Evolutionary conservation across 2,113 vertebrate genomes (phyloP).

Genomic region (Butastur rufipennis): DNA sequence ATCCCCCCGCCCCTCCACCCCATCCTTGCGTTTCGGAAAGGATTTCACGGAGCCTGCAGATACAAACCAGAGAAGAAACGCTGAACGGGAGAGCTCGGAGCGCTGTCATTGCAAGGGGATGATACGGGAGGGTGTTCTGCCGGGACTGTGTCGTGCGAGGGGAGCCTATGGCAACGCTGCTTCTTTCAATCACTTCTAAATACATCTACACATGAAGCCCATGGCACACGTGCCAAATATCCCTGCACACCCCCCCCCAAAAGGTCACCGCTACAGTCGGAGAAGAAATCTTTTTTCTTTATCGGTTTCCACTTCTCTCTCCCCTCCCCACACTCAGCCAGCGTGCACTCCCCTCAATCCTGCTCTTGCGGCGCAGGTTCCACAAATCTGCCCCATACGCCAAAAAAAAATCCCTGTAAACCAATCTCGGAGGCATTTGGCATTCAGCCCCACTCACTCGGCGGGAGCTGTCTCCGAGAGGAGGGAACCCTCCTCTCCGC

Average conservation of each 20-base stretch:
- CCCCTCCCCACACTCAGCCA: not conserved
- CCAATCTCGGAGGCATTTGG: not conserved
- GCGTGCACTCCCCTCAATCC: not conserved
- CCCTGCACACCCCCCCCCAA: not conserved
- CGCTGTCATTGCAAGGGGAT: not conserved
- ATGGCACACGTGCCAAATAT: not conserved
- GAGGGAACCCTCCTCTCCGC: not conserved
- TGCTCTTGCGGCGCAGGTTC: not conserved
- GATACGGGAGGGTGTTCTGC: not conserved
- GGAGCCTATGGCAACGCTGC: not conserved
- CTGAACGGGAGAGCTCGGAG: not conserved
- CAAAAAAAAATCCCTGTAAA: not conserved
- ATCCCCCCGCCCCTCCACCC: not conserved
- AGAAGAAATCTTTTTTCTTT: not conserved
- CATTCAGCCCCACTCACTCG: not conserved
- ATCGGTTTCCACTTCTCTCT: not conserved
- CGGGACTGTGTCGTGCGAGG: not conserved
- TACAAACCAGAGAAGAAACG: not conserved
- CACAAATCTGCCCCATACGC: not conserved
- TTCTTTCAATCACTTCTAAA: not conserved
- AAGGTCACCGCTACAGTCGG: not conserved
- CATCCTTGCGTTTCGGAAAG: not conserved
- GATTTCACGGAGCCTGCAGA: not conserved
- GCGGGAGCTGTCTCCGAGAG: accelerated
- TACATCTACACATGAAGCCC: not conserved